phyloP scores from a whole-genome alignment of 2,113 vertebrate species.

The Elephantulus edwardii region DNA sequence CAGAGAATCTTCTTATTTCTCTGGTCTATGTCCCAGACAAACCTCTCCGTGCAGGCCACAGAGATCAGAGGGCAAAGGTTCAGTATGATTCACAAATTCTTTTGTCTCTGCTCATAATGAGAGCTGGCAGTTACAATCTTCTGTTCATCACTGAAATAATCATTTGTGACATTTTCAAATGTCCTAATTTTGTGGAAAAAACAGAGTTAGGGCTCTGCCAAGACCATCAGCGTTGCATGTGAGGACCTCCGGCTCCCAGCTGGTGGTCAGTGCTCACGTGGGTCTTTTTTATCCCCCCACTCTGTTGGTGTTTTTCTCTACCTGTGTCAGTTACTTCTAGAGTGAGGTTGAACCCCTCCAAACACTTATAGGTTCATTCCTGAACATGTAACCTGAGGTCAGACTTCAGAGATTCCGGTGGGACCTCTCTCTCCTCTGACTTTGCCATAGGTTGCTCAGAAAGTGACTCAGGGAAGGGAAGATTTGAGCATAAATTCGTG shows the following conservation, averaged over 20 bases:
- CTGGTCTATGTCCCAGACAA: constrained; percentile 54
- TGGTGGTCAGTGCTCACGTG: constrained; percentile 41
- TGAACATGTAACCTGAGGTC: background rate
- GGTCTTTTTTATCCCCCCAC: background rate
- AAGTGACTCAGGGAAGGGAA: background rate
- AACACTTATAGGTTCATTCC: background rate
- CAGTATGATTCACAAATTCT: constrained; percentile 15
- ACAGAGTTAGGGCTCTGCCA: background rate
- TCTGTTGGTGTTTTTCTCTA: background rate
- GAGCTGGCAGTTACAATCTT: constrained; percentile 16
- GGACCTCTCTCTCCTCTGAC: background rate
- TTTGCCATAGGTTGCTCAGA: background rate
- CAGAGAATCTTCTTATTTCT: background rate
- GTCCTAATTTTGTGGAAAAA: constrained; percentile 46
- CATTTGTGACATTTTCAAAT: constrained; percentile 64
- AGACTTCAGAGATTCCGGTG: constrained; percentile 23
- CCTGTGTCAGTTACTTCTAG: background rate
- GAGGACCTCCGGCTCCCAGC: constrained; percentile 29
- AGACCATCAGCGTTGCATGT: background rate
- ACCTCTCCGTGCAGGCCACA: background rate
- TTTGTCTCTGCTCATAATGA: background rate
- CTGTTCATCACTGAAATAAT: constrained; percentile 54
- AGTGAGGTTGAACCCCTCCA: background rate
- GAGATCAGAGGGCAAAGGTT: background rate
- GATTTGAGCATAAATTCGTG: constrained; percentile 56